Evolutionary conservation across 1,140 invertebrate species (phyloP).

Genomic region (Drosophila dunni): DNA sequence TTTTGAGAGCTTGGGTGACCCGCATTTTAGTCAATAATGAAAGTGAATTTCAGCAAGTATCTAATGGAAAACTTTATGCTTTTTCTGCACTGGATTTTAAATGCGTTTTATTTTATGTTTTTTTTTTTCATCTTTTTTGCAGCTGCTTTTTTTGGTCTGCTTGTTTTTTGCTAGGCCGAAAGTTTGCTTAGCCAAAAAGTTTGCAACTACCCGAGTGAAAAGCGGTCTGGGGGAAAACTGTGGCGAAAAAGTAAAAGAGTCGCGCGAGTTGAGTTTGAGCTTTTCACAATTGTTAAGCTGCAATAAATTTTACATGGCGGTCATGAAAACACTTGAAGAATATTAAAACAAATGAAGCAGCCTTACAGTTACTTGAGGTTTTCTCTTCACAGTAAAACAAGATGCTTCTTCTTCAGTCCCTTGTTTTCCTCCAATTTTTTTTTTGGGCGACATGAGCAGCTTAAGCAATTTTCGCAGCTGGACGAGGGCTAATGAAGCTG

Average conservation of each 20-base stretch:
- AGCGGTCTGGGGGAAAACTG: background rate
- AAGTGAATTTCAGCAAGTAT: conserved; percentile 70
- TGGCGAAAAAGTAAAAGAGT: conserved; percentile 16
- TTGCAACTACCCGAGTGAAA: conserved; percentile 14
- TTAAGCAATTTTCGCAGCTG: conserved; percentile 37
- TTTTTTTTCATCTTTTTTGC: background rate
- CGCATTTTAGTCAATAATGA: conserved; percentile 56
- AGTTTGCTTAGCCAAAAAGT: conserved; percentile 35
- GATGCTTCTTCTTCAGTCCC: conserved; percentile 4
- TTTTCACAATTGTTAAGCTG: conserved; percentile 43
- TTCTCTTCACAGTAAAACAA: conserved; percentile 2
- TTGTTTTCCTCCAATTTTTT: conserved; percentile 1
- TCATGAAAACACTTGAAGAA: conserved; percentile 65
- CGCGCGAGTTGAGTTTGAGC: conserved; percentile 13
- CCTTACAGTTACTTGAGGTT: conserved; percentile 32
- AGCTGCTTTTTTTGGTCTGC: no score
- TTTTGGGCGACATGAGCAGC: conserved; percentile 28
- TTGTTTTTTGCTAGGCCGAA: conserved; percentile 34
- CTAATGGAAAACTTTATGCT: conserved; percentile 63
- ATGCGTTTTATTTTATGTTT: conserved; percentile 37
- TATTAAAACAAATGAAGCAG: conserved; percentile 66
- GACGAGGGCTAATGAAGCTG: conserved; percentile 42
- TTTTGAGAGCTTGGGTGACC: conserved; percentile 12
- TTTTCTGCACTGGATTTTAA: conserved; percentile 37
- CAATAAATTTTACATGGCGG: conserved; percentile 70